Evolutionary conservation across 92 coral and sea anemone genomes (phyloP).

Genomic region (Meandrina meandrites): DNA sequence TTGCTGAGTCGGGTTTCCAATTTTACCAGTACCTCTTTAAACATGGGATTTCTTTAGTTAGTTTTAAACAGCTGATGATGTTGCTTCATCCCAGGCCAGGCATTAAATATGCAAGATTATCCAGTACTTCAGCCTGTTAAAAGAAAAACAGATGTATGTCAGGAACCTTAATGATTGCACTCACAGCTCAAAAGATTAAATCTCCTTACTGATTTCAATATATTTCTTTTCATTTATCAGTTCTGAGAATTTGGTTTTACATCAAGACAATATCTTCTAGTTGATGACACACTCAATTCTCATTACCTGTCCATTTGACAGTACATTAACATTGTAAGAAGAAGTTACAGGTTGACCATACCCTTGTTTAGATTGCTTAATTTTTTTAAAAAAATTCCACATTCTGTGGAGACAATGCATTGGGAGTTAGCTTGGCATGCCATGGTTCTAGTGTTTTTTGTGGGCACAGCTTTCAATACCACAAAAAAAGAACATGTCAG

Average conservation of each 20-base stretch:
- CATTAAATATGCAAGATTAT: conserved; percentile 91
- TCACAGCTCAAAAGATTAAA: neutral
- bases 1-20: too few species aligned
- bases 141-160: conserved; percentile 5
- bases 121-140: conserved; percentile 77
- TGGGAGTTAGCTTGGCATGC: too few species aligned
- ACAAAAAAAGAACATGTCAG: too few species aligned
- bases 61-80: neutral
- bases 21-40: neutral
- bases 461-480: too few species aligned
- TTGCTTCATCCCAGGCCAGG: conserved; percentile 82
- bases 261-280: neutral
- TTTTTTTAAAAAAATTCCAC: too few species aligned
- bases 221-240: too few species aligned
- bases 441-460: too few species aligned
- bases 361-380: too few species aligned
- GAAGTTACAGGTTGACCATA: too few species aligned
- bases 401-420: too few species aligned
- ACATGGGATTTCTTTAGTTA: neutral
- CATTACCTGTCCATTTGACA: neutral
- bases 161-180: too few species aligned
- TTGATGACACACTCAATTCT: neutral
- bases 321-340: too few species aligned
- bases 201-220: neutral
- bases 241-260: neutral